Evolutionary conservation across 2,113 vertebrate genomes (phyloP), one percentile per base, ranked within the genome.

Genomic region (Phrynosoma platyrhinos): DNA sequence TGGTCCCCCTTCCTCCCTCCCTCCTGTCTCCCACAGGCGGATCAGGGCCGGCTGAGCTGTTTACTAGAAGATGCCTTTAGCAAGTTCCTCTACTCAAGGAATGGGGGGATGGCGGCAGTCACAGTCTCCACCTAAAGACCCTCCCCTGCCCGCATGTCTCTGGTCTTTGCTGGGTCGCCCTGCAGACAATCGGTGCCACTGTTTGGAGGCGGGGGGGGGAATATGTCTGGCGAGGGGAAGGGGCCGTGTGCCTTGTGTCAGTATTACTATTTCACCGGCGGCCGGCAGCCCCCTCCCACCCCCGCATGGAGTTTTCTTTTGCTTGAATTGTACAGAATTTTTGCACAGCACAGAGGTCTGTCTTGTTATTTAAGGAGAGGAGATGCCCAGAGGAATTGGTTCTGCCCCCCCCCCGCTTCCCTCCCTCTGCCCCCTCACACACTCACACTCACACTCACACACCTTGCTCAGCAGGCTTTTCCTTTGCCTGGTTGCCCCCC

Each of bases 1-100:
- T 86, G 79, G 8, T 2, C 1, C 16, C 74, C 8, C 23, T 20
- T 27, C 66, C 23, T 47, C 69, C 53, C 84, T 69, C 40, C 84
- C 36, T 16, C 64, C 87, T 4, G 32, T 53, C 87, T 80, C 84
- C 47, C 80, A 2, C 94, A 99, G 98, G 98, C 98, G 12, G 99
- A 99, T 94, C 99, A 99, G 96, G 97, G 96, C 69, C 96, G 98
- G 83, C 97, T 99, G 20, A 96, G 98, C 74, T 98, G 97, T 81
- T 98, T 99, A 97, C 98, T 99, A 76, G 99, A 99, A 97, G 99
- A 99, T 95, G 98, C 99, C 27, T 98, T 99, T 96, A 97, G 96
- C 87, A 99, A 98, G 96, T 99, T 98, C 97, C 97, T 96, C 89
- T 99, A 98, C 94, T 98, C 97, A 93, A 97, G 98, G 88, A 99